Percentiles rank a stretch among this genome's conserved stretches.
These are phyloP conservation scores for Erebia epiphron DNA, from an alignment of 2,888 invertebrate species.

Conservation along the genomic window DNA sequence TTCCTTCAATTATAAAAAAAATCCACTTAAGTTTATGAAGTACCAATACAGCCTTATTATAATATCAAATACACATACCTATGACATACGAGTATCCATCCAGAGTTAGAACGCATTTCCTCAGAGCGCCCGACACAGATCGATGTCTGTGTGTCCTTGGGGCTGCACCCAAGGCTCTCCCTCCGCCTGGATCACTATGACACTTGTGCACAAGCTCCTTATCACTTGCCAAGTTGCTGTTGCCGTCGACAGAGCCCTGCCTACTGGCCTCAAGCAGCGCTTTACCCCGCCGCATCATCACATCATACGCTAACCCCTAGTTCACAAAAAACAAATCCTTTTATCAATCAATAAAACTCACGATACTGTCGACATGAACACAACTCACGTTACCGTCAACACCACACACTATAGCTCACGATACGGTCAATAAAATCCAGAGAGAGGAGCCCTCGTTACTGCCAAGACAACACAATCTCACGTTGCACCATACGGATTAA, in stretches of 20 bases:
- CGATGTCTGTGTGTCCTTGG: constrained; percentile 70
- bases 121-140: constrained; percentile 82
- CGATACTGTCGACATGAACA: constrained; percentile 11
- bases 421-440: not conserved
- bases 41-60: not conserved
- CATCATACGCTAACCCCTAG: constrained; percentile 74
- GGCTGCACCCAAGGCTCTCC: constrained; percentile 67
- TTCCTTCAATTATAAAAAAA: not conserved
- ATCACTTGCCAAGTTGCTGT: constrained; percentile 63
- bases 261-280: constrained; percentile 75
- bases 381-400: constrained; percentile 17
- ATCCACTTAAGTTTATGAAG: not conserved
- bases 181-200: constrained; percentile 85
- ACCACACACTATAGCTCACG: not conserved
- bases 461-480: no score
- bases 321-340: constrained; percentile 26
- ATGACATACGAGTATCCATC: constrained; percentile 95
- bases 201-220: constrained; percentile 87
- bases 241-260: constrained; percentile 77
- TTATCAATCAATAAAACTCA: not conserved
- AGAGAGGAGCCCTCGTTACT: not conserved
- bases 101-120: constrained; percentile 91
- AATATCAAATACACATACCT: constrained; percentile 83
- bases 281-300: constrained; percentile 78
- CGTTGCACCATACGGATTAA: no score